phyloP scores from a whole-genome alignment of 2,113 vertebrate genomes.

The Alexandromys fortis region DNA sequence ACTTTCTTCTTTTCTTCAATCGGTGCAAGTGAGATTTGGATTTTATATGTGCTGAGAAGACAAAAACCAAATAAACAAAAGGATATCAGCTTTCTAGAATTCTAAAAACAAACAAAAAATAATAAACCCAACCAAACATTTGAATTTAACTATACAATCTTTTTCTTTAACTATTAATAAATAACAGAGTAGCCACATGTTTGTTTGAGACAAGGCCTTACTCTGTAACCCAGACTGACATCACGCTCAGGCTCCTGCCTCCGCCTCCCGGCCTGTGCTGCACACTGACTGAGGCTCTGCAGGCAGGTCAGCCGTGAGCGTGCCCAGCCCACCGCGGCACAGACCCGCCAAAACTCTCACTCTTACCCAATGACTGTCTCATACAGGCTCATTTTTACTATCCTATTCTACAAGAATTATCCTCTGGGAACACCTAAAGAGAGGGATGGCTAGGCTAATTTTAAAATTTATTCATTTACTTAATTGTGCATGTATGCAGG shows the following conservation, averaged over 20 bases:
- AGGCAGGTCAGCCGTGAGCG: not conserved
- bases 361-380: not conserved
- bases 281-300: not conserved
- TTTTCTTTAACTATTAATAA: conserved; percentile 28
- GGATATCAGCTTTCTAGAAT: conserved; percentile 1
- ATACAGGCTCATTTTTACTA: conserved; percentile 36
- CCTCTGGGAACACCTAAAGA: conserved; percentile 37
- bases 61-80: conserved; percentile 64
- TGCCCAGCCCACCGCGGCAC: not conserved
- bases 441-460: not conserved
- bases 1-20: conserved; percentile 90
- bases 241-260: not conserved
- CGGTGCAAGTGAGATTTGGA: conserved; percentile 94
- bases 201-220: not conserved
- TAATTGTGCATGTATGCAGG: not conserved
- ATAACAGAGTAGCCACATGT: not conserved
- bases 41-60: conserved; percentile 90
- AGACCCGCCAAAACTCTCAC: not conserved
- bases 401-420: conserved; percentile 2
- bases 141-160: conserved; percentile 40
- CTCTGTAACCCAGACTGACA: not conserved
- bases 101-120: not conserved
- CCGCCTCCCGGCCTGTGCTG: not conserved
- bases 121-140: not conserved
- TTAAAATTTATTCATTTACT: not conserved